These are phyloP conservation scores for Tenrec ecaudatus DNA, from an alignment of 2,113 vertebrate genomes.

Conservation along the genomic window DNA sequence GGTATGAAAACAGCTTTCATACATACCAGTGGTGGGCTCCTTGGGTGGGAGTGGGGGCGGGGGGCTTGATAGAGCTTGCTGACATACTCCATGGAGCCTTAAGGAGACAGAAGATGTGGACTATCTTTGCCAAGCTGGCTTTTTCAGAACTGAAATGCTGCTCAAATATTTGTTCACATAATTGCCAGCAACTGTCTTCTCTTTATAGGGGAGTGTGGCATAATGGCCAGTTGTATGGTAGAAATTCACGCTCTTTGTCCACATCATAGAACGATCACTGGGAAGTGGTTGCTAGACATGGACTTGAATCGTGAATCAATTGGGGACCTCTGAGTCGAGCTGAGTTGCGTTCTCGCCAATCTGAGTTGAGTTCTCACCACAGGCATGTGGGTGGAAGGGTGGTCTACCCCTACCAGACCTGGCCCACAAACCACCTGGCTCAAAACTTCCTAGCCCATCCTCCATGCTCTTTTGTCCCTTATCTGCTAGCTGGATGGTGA, in stretches of 20 bases:
- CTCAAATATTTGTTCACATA: background rate
- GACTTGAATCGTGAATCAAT: background rate
- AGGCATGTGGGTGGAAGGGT: background rate
- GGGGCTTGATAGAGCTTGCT: background rate
- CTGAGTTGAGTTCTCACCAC: background rate
- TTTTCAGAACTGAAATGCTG: background rate
- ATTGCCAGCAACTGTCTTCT: background rate
- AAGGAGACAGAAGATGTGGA: background rate
- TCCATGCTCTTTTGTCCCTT: background rate
- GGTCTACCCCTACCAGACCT: background rate
- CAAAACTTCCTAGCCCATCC: no score
- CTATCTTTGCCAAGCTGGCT: background rate
- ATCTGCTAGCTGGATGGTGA: background rate
- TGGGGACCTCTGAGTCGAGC: background rate
- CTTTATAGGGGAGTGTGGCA: background rate
- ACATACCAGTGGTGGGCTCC: no score
- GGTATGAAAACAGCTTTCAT: background rate
- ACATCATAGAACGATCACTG: background rate
- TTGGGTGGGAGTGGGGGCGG: no score
- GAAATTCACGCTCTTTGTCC: background rate
- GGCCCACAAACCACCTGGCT: background rate
- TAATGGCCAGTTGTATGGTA: background rate
- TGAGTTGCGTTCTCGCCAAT: background rate
- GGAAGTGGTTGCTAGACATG: background rate
- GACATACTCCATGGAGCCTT: background rate